These are phyloP conservation scores for Papilio polytes DNA, from an alignment of 1,140 invertebrate species.

Conservation along the genomic window DNA sequence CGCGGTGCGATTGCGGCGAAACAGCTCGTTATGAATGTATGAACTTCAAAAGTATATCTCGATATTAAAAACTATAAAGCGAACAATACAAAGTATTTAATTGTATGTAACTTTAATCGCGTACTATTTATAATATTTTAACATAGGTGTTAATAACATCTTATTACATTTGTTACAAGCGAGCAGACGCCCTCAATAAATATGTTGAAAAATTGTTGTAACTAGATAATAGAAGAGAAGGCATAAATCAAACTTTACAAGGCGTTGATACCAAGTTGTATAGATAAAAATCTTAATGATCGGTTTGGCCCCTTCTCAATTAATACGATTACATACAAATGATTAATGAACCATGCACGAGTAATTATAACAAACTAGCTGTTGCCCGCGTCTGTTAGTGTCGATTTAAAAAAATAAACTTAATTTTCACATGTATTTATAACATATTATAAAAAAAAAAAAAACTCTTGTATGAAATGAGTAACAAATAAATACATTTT, in stretches of 20 bases:
- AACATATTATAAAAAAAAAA: not conserved
- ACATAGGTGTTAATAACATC: no score
- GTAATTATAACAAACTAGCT: not conserved
- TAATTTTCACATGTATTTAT: not conserved
- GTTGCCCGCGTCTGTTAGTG: no score
- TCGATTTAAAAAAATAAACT: no score
- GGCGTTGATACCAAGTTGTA: not conserved
- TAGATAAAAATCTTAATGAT: constrained; percentile 20
- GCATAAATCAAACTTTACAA: constrained; percentile 14
- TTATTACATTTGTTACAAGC: no score
- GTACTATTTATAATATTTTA: no score
- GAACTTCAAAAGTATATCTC: not conserved
- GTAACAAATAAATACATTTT: not conserved
- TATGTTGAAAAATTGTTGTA: not conserved
- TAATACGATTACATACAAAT: not conserved
- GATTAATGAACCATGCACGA: not conserved
- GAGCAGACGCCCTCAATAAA: not conserved
- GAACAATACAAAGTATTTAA: not conserved
- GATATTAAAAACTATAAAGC: not conserved
- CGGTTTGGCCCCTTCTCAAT: not conserved
- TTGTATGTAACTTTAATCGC: no score
- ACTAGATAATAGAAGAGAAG: not conserved
- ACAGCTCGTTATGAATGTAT: constrained; percentile 18
- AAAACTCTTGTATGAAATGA: no score
- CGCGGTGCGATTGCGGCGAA: not conserved